phyloP scores from a whole-genome alignment of 2,113 vertebrate species.

The Bos taurus region DNA sequence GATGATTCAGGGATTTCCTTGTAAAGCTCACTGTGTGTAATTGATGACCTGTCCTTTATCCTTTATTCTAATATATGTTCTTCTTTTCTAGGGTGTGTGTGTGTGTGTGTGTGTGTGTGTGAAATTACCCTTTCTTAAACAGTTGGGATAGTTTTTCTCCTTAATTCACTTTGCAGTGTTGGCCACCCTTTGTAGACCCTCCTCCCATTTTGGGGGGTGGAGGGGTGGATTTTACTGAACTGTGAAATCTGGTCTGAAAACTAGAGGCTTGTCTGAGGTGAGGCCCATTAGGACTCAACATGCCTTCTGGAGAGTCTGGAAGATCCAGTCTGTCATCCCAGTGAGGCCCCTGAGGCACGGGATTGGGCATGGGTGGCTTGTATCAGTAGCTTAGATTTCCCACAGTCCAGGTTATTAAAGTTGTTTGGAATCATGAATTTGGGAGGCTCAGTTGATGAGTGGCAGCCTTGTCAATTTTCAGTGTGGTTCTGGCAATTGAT shows the following conservation, averaged over 20 bases:
- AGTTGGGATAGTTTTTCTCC: background rate
- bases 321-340: background rate
- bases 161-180: background rate
- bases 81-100: background rate
- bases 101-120: background rate
- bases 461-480: background rate
- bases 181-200: background rate
- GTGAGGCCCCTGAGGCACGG: background rate
- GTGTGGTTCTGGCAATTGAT: background rate
- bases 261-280: background rate
- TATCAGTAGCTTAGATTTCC: background rate
- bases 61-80: background rate
- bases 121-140: background rate
- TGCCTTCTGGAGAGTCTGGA: background rate
- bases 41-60: background rate
- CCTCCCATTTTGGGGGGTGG: background rate
- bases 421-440: background rate
- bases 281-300: background rate
- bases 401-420: background rate
- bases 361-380: background rate
- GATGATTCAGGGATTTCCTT: background rate
- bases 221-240: background rate
- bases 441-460: background rate
- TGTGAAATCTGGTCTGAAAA: background rate
- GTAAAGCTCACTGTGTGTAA: background rate